These are phyloP conservation scores for Astropecten irregularis DNA, from an alignment of 53 echinoderm and acorn worm species.

Conservation along the genomic window DNA sequence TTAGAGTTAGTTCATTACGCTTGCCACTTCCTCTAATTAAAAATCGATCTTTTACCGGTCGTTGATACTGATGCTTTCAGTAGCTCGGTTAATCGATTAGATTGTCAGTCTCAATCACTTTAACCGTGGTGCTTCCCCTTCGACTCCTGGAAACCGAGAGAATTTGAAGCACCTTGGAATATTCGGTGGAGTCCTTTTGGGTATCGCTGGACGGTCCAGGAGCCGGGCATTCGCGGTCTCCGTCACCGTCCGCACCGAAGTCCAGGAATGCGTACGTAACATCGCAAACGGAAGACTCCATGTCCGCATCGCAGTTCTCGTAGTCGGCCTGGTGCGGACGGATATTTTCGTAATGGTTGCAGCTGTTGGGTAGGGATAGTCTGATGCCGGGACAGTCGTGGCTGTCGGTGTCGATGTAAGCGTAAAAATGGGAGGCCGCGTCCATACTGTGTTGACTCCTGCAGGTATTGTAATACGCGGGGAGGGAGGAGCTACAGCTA, in stretches of 20 bases:
- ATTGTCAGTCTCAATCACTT: slow-evolving; percentile 5
- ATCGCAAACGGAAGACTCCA: background rate
- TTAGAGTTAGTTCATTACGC: too few relatives aligned
- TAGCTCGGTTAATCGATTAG: background rate
- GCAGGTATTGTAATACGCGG: background rate
- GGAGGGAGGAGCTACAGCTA: slow-evolving; percentile 19
- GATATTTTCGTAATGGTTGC: slow-evolving; percentile 14
- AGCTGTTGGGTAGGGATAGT: background rate
- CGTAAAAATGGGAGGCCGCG: background rate
- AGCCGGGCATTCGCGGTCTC: background rate
- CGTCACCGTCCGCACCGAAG: slow-evolving; percentile 10
- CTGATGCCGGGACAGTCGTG: background rate
- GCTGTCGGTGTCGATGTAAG: background rate
- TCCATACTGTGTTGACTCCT: background rate
- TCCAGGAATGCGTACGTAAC: slow-evolving; percentile 23
- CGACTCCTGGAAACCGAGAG: slow-evolving; percentile 46
- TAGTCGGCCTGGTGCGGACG: background rate
- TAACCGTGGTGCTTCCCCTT: slow-evolving; percentile 36
- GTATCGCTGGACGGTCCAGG: background rate
- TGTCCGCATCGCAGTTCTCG: slow-evolving; percentile 1
- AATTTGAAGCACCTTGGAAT: slow-evolving; percentile 22
- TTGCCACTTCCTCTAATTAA: too few relatives aligned
- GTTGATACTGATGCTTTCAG: too few relatives aligned
- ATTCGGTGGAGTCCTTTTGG: slow-evolving; percentile 1
- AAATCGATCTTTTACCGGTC: too few relatives aligned